These are phyloP conservation scores for Zapornia atra DNA, from an alignment of 2,113 vertebrate species.

Conservation along the genomic window DNA sequence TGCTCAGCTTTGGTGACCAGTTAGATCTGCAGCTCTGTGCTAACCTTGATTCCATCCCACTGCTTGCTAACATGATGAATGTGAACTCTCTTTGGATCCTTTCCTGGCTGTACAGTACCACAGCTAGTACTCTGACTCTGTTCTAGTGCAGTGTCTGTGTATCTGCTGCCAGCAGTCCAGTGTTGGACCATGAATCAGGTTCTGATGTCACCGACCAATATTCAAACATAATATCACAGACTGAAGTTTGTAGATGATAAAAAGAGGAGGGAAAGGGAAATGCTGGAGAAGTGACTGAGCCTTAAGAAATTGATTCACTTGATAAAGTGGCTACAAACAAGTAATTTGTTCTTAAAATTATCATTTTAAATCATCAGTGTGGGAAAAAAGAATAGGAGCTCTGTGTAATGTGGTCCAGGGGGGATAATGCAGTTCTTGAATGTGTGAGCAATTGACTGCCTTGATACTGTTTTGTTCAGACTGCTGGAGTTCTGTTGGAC, in stretches of 20 bases:
- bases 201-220: not conserved
- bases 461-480: not conserved
- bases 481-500: not conserved
- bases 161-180: not conserved
- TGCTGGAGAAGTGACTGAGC: not conserved
- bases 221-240: not conserved
- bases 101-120: not conserved
- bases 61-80: accelerated
- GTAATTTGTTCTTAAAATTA: not conserved
- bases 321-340: not conserved
- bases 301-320: not conserved
- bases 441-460: not conserved
- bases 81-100: not conserved
- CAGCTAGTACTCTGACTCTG: not conserved
- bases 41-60: not conserved
- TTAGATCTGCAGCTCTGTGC: not conserved
- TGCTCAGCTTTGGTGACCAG: not conserved
- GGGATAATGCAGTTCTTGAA: not conserved
- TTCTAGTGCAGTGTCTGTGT: not conserved
- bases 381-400: not conserved
- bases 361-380: not conserved
- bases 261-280: not conserved
- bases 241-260: not conserved
- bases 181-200: accelerated
- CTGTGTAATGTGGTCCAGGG: not conserved